Base-by-base conservation (phyloP, 2,888 invertebrate species). In the Fissipunctia ypsillon region DNA sequence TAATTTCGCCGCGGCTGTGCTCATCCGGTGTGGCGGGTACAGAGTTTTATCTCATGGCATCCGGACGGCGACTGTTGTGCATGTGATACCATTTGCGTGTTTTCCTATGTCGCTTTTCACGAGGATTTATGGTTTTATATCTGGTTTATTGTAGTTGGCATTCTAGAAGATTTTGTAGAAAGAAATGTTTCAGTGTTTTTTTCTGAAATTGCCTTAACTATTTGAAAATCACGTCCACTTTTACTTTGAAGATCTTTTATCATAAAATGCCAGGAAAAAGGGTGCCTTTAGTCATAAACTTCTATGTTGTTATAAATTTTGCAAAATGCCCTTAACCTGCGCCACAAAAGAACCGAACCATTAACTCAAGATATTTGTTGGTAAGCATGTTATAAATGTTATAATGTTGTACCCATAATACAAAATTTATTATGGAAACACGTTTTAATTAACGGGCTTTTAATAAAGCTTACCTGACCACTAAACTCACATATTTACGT, bases 21-120 rank as follows among this genome's bases (percentile, higher is more conserved):
- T 78, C 82, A 86, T 86, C 89, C 84, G 87, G 79, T 73, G 76
- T 82, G 75, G 68, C 85, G 81, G 80, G 59, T 72, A 81, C 76
- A 76, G 80, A 80, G 77, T 87, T 88, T 87, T 87, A 89, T 89
- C 90, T 86, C 84, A 25, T 69, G 65, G 77, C 76, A 64, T 86
- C 84, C 86, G 84, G 76, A 43, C 16, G 52, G 59, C 57, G 1
- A 43, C 25, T 31, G 12, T 19, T 74, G 54, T 59, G 35, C n/a
- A n/a, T 69, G 61, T 71, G 52, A 41, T 60, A 57, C 50, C 69
- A 76, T 64, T 69, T 64, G 52, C 56, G 35, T 28, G 38, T 69
- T 73, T 82, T 57, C 64, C 76, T 59, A 31, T 19, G 64, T 69
- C 60, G 65, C 38, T 84, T 83, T 79, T 69, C 73, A 80, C 22